phyloP scores from a whole-genome alignment of 2,888 invertebrate genomes.

The Parnassius smintheus region DNA sequence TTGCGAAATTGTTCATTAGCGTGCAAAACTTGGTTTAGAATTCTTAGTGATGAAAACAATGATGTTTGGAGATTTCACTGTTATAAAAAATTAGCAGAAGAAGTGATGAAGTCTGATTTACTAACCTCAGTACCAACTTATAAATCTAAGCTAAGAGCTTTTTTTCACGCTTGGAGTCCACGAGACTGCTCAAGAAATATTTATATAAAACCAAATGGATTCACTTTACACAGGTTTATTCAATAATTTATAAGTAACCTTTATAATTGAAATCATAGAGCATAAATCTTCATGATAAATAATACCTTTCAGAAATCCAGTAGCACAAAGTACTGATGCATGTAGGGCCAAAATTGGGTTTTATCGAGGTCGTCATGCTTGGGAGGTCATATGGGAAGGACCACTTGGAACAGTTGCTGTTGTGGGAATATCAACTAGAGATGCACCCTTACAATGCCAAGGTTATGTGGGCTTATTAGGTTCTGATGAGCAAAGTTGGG shows the following conservation, averaged over 20 bases:
- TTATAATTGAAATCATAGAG: conserved; percentile 4
- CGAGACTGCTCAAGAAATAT: conserved; percentile 98
- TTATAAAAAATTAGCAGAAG: conserved; percentile 91
- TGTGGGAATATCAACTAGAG: conserved; percentile 96
- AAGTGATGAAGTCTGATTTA: conserved; percentile 92
- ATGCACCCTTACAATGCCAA: conserved; percentile 95
- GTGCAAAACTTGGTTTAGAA: conserved; percentile 95
- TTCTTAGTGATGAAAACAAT: conserved; percentile 95
- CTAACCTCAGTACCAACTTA: conserved; percentile 93
- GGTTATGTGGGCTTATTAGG: conserved; percentile 98
- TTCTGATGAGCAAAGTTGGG: conserved; percentile 98
- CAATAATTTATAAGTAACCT: conserved; percentile 7
- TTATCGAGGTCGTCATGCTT: conserved; percentile 94
- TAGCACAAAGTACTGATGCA: conserved; percentile 99
- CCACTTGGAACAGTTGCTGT: conserved; percentile 99
- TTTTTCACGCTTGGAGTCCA: conserved; percentile 98
- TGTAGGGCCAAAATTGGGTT: conserved; percentile 95
- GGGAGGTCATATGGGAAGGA: conserved; percentile 99
- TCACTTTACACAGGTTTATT: conserved; percentile 92
- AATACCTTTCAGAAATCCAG: conserved; percentile 88
- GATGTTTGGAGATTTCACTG: conserved; percentile 97
- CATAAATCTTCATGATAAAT: neutral
- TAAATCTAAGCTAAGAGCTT: conserved; percentile 96
- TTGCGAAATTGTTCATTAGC: conserved; percentile 94
- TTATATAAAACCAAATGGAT: conserved; percentile 97